A percentile compares a stretch with the other conserved stretches of the same genome.
Conservation (phyloP, 2,113 vertebrate species). For the Caracal caracal region DNA sequence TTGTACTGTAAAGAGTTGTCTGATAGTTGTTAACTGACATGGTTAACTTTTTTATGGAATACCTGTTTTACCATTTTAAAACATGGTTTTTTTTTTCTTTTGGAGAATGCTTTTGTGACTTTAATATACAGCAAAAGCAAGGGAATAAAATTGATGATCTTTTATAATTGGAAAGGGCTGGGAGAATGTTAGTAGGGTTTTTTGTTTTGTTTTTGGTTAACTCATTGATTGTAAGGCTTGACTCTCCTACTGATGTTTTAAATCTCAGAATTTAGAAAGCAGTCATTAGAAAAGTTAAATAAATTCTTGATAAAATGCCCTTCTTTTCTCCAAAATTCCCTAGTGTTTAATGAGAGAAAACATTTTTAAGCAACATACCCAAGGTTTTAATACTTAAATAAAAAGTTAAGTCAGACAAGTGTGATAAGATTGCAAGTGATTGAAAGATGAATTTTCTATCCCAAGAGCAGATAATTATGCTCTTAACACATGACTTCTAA, state of each 20-base stretch:
- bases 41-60: conserved; percentile 18
- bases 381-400: conserved; percentile 10
- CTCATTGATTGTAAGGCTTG: background rate
- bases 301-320: conserved; percentile 2
- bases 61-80: conserved; percentile 41
- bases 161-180: conserved; percentile 4
- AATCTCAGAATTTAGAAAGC: conserved; percentile 43
- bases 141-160: conserved; percentile 41
- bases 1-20: conserved; percentile 43
- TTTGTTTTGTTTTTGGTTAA: conserved; percentile 26
- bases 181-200: background rate
- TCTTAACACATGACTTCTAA: background rate
- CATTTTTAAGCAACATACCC: background rate
- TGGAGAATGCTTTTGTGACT: conserved; percentile 54
- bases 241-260: conserved; percentile 23
- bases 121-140: conserved; percentile 51
- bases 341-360: conserved; percentile 45
- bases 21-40: conserved; percentile 27
- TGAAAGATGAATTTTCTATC: conserved; percentile 15
- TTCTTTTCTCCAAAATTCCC: conserved; percentile 40
- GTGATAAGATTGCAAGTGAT: conserved; percentile 5
- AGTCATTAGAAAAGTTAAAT: conserved; percentile 42
- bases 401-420: background rate
- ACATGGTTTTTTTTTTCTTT: background rate
- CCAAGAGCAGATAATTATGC: background rate